These are phyloP conservation scores for Venusia cambrica DNA, from an alignment of 2,888 invertebrate species.

Conservation along the genomic window DNA sequence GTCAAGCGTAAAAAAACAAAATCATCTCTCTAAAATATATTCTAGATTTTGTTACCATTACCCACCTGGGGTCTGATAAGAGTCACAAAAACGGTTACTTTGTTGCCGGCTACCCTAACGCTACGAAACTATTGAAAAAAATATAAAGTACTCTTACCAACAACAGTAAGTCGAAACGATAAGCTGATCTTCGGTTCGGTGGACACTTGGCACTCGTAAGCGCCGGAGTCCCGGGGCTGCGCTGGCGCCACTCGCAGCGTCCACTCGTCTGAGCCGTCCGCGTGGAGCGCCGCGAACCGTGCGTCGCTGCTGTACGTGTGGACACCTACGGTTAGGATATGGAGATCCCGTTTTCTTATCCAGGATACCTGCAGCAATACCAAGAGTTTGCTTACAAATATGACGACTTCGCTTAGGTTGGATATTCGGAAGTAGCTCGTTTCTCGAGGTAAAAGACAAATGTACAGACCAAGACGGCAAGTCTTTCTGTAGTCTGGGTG, in stretches of 20 bases:
- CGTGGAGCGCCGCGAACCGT: slow-evolving; percentile 83
- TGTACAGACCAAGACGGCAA: too few relatives aligned
- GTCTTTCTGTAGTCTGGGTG: too few relatives aligned
- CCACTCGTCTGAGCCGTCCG: slow-evolving; percentile 84
- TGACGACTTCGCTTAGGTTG: too few relatives aligned
- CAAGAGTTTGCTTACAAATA: not conserved
- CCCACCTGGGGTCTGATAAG: too few relatives aligned
- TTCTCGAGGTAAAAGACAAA: too few relatives aligned
- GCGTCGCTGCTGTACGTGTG: slow-evolving; percentile 85
- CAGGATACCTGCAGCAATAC: slow-evolving; percentile 85
- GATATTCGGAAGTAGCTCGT: too few relatives aligned
- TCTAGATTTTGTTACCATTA: too few relatives aligned
- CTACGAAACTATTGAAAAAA: too few relatives aligned
- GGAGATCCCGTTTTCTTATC: slow-evolving; percentile 91
- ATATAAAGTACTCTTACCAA: slow-evolving; percentile 87
- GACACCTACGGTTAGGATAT: slow-evolving; percentile 83
- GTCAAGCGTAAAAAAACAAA: too few relatives aligned
- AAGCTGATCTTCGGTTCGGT: slow-evolving; percentile 94
- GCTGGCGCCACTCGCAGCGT: slow-evolving; percentile 80
- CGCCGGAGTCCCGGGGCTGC: slow-evolving; percentile 89
- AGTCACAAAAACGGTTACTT: too few relatives aligned
- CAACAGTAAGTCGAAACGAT: slow-evolving; percentile 86
- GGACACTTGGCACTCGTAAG: slow-evolving; percentile 95
- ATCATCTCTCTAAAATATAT: too few relatives aligned
- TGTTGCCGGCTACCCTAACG: too few relatives aligned